Conservation (phyloP, 2,888 invertebrate genomes). For the Agrotis exclamationis region DNA sequence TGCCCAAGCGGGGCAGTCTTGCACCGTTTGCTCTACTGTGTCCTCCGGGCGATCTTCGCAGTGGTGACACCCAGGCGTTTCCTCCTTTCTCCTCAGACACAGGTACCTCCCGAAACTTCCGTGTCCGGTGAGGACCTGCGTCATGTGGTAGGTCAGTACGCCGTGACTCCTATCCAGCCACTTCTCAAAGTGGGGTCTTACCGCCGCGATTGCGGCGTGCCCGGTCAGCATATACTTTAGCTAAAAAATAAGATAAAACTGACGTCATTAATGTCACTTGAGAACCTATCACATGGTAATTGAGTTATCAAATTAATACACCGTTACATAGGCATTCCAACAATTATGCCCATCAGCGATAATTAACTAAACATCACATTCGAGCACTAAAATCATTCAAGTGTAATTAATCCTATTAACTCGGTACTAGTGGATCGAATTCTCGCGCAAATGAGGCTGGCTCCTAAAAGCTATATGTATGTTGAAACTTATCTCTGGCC, state of each 20-base stretch:
- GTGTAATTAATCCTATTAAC: constrained; percentile 38
- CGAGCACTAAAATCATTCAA: constrained; percentile 24
- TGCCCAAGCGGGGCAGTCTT: no score
- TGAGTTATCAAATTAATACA: not conserved
- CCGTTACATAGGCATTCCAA: not conserved
- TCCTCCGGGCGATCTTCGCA: no score
- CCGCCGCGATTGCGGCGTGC: no score
- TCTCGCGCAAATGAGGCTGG: constrained; percentile 2
- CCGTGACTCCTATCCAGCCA: no score
- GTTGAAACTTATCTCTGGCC: constrained; percentile 6
- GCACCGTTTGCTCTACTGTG: no score
- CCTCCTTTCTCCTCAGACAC: no score
- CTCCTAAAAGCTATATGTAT: not conserved
- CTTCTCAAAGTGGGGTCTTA: no score
- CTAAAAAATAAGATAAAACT: not conserved
- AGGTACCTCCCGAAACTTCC: no score
- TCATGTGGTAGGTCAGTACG: no score
- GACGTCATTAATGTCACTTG: not conserved
- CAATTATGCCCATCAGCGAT: constrained; percentile 14
- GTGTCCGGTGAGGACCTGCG: no score
- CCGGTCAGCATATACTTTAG: no score
- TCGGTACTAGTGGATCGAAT: constrained; percentile 4
- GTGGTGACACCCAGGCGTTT: no score
- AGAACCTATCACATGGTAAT: not conserved
- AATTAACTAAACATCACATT: constrained; percentile 7